phyloP scores from a whole-genome alignment of 1,140 invertebrate species.

The Trichonephila clavipes region DNA sequence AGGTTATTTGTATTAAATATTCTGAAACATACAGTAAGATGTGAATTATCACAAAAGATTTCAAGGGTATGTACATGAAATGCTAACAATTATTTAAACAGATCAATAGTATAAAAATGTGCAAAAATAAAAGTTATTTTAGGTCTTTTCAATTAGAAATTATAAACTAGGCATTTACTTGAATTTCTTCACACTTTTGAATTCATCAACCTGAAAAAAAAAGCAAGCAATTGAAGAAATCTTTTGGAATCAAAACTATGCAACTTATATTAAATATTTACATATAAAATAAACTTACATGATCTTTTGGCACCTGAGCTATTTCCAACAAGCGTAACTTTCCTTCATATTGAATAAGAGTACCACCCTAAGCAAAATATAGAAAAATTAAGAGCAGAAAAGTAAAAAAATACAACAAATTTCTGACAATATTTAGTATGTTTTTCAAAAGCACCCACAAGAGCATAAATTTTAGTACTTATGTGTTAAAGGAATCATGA shows the following conservation, averaged over 20 bases:
- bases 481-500: no score
- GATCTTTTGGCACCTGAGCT: slow-evolving; percentile 98
- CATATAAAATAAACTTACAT: slow-evolving; percentile 82
- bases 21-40: slow-evolving; percentile 79
- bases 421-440: no score
- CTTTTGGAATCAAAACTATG: background rate
- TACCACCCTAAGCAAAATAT: slow-evolving; percentile 99
- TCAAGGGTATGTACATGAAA: background rate
- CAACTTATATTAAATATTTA: background rate
- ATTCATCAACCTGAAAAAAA: slow-evolving; percentile 89
- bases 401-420: no score
- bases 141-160: background rate
- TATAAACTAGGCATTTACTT: slow-evolving; percentile 83
- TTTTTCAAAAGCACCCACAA: no score
- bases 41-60: background rate
- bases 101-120: background rate
- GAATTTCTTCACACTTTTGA: slow-evolving; percentile 99
- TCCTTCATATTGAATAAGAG: slow-evolving; percentile 97
- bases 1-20: slow-evolving; percentile 99
- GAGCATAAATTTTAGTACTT: no score
- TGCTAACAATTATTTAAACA: background rate
- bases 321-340: slow-evolving; percentile 98
- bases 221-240: background rate
- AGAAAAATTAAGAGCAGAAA: background rate
- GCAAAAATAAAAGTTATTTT: background rate